These are phyloP conservation scores for Adelognathus sp. DNA, from an alignment of 2,888 invertebrate genomes.

Conservation along the genomic window DNA sequence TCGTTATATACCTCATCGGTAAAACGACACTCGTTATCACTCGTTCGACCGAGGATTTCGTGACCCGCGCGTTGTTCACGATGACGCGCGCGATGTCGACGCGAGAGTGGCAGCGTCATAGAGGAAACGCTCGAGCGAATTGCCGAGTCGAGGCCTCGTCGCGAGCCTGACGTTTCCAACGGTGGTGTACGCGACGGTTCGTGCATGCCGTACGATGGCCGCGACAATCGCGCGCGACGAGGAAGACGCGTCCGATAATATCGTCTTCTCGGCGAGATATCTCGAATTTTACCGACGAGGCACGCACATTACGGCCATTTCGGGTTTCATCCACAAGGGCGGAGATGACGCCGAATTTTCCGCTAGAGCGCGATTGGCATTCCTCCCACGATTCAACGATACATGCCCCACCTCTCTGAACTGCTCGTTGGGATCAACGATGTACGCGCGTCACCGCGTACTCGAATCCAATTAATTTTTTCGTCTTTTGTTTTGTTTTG, in stretches of 20 bases:
- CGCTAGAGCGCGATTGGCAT: conserved; percentile 43
- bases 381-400: conserved; percentile 18
- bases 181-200: neutral
- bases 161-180: neutral
- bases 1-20: no score
- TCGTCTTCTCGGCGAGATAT: conserved; percentile 20
- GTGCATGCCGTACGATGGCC: neutral
- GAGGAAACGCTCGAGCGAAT: neutral
- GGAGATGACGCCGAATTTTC: conserved; percentile 12
- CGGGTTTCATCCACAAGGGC: neutral
- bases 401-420: conserved; percentile 50
- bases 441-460: neutral
- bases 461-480: neutral
- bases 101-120: neutral
- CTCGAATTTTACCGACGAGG: conserved; percentile 19
- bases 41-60: neutral
- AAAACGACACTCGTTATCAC: conserved; percentile 22
- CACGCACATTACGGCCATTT: neutral
- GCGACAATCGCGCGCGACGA: conserved; percentile 1
- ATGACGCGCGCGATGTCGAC: neutral
- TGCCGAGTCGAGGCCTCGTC: conserved; percentile 2
- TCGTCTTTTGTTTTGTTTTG: neutral
- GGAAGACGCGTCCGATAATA: conserved; percentile 28
- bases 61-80: neutral
- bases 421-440: conserved; percentile 28